Conservation (phyloP, 1,140 invertebrate genomes). For the Diorhabda elongata region DNA sequence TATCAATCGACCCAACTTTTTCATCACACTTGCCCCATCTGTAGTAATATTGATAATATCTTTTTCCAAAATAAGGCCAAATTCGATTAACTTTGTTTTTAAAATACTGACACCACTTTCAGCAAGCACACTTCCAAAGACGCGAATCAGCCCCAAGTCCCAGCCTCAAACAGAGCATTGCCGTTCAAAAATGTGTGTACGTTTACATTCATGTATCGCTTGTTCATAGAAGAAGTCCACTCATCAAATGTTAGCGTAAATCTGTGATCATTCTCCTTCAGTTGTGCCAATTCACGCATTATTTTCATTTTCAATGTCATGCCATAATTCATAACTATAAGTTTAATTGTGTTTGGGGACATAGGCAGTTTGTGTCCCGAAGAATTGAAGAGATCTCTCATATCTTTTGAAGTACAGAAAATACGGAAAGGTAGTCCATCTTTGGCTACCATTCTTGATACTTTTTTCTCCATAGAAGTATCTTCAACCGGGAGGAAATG, state of each 20-base stretch:
- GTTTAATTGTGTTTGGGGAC: constrained; percentile 18
- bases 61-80: neutral
- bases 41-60: neutral
- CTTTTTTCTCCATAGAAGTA: constrained; percentile 15
- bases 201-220: constrained; percentile 22
- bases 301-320: constrained; percentile 22
- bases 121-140: neutral
- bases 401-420: constrained; percentile 21
- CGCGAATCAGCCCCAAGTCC: neutral
- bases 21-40: neutral
- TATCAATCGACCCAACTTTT: neutral
- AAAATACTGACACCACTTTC: neutral
- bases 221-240: constrained; percentile 23
- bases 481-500: constrained; percentile 17
- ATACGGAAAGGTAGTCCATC: constrained; percentile 22
- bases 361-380: constrained; percentile 13
- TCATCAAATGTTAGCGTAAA: constrained; percentile 24
- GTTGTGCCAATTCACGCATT: constrained; percentile 12
- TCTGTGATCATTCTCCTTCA: constrained; percentile 13
- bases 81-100: neutral
- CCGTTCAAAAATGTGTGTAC: constrained; percentile 22
- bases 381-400: constrained; percentile 20
- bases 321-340: constrained; percentile 22
- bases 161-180: neutral
- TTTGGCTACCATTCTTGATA: constrained; percentile 20